Base-by-base conservation (phyloP, 2,797 vertebrate species). In the Stomatorhinus walkeri region DNA sequence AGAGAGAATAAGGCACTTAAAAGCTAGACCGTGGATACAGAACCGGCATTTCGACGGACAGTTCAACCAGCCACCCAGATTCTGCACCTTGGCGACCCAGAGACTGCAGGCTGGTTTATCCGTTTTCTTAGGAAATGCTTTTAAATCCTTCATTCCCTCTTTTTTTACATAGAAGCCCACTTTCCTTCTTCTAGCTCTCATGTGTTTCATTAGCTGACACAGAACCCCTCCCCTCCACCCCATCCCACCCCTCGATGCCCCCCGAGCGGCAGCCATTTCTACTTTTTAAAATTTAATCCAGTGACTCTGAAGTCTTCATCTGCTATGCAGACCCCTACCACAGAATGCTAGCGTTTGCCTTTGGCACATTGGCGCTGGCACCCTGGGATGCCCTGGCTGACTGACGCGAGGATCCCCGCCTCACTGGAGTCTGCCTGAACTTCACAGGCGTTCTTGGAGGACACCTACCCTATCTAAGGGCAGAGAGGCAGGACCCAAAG, bases 101-200 rank as follows among this genome's bases (percentile, higher is more conserved):
- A 91, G 91, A 92, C 92, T 93, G 88, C 91, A 91, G 90, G 92
- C 91, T 76, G 91, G 90, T 94, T 94, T 94, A 94, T 95, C 94
- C 93, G 93, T 93, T 95, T 94, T 94, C 94, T 92, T 94, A 93
- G 90, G 91, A 92, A 92, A 94, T 94, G 93, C 92, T 91, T 94
- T 95, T 93, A 92, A 93, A 94, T 91, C 91, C 89, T 89, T 94
- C 94, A 92, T 92, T 92, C 89, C 46, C 59, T 87, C 36, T 89
- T 90, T 89, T 88, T 24, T 86, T 87, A 61, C 36, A 87, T 54
- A 87, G 16, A 61, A 43, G 32, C 54, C 9, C 32, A 8, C 16
- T 40, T 94, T 92, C 93, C 92, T 90, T 87, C 24, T 83, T 83
- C 85, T 89, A 68, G 12, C 49, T 32, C 51, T 93, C 92, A 91